Evolutionary conservation across 2,797 vertebrate genomes (phyloP), one percentile per base, ranked within the genome.

Genomic region (Bovichtus variegatus): DNA sequence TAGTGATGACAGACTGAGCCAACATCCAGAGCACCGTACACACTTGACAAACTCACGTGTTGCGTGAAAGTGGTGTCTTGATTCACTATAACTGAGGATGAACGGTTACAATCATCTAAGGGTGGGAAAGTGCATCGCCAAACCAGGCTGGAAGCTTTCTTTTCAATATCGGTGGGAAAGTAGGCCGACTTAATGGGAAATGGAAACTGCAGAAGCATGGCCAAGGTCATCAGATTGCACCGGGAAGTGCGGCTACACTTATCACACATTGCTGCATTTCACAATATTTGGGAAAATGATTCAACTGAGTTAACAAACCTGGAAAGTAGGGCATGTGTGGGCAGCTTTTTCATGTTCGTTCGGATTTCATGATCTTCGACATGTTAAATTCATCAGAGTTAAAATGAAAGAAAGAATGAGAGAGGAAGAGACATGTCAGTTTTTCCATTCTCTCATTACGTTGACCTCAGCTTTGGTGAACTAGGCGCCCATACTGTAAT

Each of bases 311-410:
- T 85, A 78, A 84, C 77, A 88, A 86, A 82, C 34, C 75, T 81
- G 84, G 75, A 93, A 89, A 91, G 58, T 86, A 74, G 84, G 76
- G 85, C 38, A 60, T 31, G 63, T 82, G 89, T 76, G 74, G 83
- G 44, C 78, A 85, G 80, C 62, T 78, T 70, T 81, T 89, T 90
- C 89, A 90, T 89, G 91, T 93, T 91, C 63, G 76, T 81, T 89
- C 88, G 86, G 67, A 81, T 90, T 89, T 89, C 87, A 89, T 86
- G 74, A 91, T 91, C 76, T 87, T 79, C 67, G 81, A 81, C 91
- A 92, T 92, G 92, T 86, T 93, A 89, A 89, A 93, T 92, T 89
- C 89, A 94, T 92, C 86, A 88, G 66, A 82, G 85, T 78, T 88
- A 44, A 86, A 91, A 88, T 86, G 81, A 90, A 89, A 74, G 67